These are phyloP conservation scores for Zeuzera pyrina DNA, from an alignment of 2,888 invertebrate species.

Conservation along the genomic window DNA sequence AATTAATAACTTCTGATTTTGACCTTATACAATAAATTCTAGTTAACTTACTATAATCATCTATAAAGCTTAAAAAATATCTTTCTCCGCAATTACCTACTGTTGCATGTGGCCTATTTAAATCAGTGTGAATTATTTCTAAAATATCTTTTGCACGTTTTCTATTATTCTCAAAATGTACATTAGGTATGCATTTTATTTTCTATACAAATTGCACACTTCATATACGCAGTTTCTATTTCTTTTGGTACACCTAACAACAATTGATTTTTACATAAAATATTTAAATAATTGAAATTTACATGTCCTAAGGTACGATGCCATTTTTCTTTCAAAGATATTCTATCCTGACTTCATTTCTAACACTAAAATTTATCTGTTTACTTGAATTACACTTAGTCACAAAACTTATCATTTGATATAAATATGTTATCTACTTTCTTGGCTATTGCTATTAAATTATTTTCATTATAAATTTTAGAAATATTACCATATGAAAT, in stretches of 20 bases:
- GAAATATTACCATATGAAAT: too few relatives aligned
- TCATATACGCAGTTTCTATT: neutral
- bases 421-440: too few relatives aligned
- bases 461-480: too few relatives aligned
- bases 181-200: neutral
- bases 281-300: neutral
- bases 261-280: neutral
- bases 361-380: neutral
- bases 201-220: neutral
- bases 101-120: neutral
- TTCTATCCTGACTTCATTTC: neutral
- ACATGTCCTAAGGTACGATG: neutral
- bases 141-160: neutral
- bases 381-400: too few relatives aligned
- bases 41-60: too few relatives aligned
- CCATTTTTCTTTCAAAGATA: neutral
- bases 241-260: neutral
- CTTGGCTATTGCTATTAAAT: too few relatives aligned
- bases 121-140: neutral
- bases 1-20: too few relatives aligned
- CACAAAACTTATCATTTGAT: too few relatives aligned
- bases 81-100: neutral
- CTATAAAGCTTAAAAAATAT: neutral
- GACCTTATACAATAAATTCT: too few relatives aligned
- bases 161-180: neutral